Evolutionary conservation across 2,797 vertebrate genomes (phyloP), one percentile per base, ranked within the genome.

Genomic region (Percopsis omiscomaycus): DNA sequence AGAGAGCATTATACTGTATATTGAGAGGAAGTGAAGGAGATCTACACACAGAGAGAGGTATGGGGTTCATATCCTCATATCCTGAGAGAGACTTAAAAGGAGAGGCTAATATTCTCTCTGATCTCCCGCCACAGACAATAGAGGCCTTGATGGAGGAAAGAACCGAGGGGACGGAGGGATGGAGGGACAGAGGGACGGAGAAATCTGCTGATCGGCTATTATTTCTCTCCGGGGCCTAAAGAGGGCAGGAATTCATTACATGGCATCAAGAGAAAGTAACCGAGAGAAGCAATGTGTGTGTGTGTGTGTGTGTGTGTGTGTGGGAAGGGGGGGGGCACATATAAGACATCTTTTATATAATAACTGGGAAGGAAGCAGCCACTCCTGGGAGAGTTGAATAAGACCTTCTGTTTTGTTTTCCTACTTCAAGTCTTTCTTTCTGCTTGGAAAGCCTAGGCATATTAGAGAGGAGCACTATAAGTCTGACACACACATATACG

Each of bases 121-220:
- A 85, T 84, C 79, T 66, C 68, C 69, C 49, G 48, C 74, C 16
- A 46, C 42, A 74, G 69, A 89, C 86, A 88, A 86, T 80, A 82
- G 73, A 62, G 72, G 79, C 83, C 67, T 86, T 89, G 84, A 89
- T 76, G 57, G 70, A 76, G 44, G 57, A 53, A 75, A 67, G 71
- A 79, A 73, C 50, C 55, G 66, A 37, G 32, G 13, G 30, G 12
- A n/a, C 8, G 13, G 10, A 8, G 9, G n/a, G 14, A 42, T 5
- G n/a, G 53, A 15, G 6, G 53, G 55, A 11, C 28, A 32, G 68
- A 77, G 80, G 80, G 85, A 81, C 79, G 73, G 58, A 78, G 77
- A 32, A 64, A 68, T 53, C 6, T 61, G 59, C 64, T 67, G 66
- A 64, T 67, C 79, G 77, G 66, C 68, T 74, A 68, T 78, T 76